Evolutionary conservation across 2,113 vertebrate genomes (phyloP), one percentile per base, ranked within the genome.

Genomic region (Dromas ardeola): DNA sequence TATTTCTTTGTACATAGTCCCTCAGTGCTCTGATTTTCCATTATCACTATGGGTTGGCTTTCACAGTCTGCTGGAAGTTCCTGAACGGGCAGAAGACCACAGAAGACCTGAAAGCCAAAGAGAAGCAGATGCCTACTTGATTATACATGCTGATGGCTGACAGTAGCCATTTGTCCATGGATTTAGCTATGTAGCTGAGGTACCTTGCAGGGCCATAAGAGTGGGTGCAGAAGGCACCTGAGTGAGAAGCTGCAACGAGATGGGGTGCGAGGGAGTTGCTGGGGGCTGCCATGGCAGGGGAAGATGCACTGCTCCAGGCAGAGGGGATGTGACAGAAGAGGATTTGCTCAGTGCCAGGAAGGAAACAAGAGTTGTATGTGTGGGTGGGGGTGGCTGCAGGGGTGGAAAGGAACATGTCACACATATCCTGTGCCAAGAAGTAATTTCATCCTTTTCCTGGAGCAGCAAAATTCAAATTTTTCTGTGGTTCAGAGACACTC

Each of bases 311-410:
- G 3, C 29, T 70, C 10, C n/a, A n/a, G 52, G 13, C 4, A 8
- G 27, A 80, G 13, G 15, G 11, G 2, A 69, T 42, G 19, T 47
- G 40, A n/a, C 17, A 79, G 61, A 88, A 70, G 27, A 36, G 34
- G 4, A 45, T 84, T 74, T 84, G 3, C n/a, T 78, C 32, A 32
- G 27, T 66, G 32, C 22, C 50, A 71, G 61, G 43, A 63, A 58
- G 56, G 15, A 71, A 93, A 85, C 22, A 66, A 78, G 9, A 29
- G 4, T 34, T 71, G 6, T 66, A 14, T 30, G 13, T 19, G 23
- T 1, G 0, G 1, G 0, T 14, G n/a, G 15, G 45, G 9, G 26
- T 36, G 43, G 22, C 10, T 81, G 25, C 36, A 49, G 10, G 16
- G 22, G 29, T 47, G n/a, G 65, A 85, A 74, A 8, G 36, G 52